Evolutionary conservation across 2,888 invertebrate species (phyloP).

Genomic region (Athalia rosae): DNA sequence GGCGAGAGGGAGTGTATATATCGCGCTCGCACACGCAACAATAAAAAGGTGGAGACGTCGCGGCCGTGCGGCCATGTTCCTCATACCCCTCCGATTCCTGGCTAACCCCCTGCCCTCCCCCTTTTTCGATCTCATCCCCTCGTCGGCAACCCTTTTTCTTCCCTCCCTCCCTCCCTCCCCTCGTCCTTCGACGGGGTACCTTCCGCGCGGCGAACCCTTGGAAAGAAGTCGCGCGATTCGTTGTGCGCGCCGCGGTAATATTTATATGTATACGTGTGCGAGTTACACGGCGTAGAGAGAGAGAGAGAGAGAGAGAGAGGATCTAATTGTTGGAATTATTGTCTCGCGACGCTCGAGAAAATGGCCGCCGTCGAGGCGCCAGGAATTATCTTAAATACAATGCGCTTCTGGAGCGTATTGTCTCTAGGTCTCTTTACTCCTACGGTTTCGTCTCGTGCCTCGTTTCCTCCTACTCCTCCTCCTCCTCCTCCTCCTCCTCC

Average conservation of each 20-base stretch:
- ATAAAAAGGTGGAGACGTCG: conserved; percentile 72
- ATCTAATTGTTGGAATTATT: conserved; percentile 68
- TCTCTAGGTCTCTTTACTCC: not conserved
- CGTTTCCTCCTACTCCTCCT: not conserved
- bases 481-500: not conserved
- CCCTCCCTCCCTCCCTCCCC: conserved; percentile 54
- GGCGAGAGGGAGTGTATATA: conserved; percentile 30
- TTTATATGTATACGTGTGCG: conserved; percentile 51
- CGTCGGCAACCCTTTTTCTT: conserved; percentile 45
- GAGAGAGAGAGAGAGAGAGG: conserved; percentile 52
- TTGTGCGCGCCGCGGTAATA: too few species aligned
- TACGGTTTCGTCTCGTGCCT: too few species aligned
- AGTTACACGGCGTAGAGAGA: too few species aligned
- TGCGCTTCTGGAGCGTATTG: conserved; percentile 31
- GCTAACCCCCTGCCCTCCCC: conserved; percentile 3
- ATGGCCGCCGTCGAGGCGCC: conserved; percentile 50
- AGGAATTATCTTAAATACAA: conserved; percentile 43
- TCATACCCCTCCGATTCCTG: conserved; percentile 61
- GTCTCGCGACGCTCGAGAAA: conserved; percentile 58
- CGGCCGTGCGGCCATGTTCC: conserved; percentile 68
- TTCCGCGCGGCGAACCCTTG: conserved; percentile 17
- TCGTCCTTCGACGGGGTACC: conserved; percentile 52
- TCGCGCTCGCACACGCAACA: conserved; percentile 68
- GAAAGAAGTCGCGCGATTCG: conserved; percentile 53
- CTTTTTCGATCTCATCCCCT: not conserved